Base-by-base conservation (phyloP, 2,797 vertebrate genomes). In the Furcifer pardalis region DNA sequence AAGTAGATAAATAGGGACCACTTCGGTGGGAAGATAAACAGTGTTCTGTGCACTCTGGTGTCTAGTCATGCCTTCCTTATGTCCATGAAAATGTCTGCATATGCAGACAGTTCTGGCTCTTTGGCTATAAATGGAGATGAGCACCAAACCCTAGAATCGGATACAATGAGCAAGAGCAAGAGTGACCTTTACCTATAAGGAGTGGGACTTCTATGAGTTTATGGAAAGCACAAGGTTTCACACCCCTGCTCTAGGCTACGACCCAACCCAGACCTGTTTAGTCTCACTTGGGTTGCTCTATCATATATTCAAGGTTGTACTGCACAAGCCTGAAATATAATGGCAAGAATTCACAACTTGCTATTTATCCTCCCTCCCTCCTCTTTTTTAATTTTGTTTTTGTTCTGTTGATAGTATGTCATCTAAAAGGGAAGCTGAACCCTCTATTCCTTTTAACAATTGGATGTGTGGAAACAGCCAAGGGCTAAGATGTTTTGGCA, bases 381-480 rank as follows among this genome's bases (percentile, higher is more conserved):
- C 19, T 7, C 32, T 25, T 7, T n/a, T 30, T 35, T 42, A 35
- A 23, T 23, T 71, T 68, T 40, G 40, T 46, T 52, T 79, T 32
- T 79, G 59, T 60, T 75, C 15, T 75, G 37, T 56, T 75, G 21
- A 44, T 74, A 77, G 62, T 15, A 49, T 69, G 42, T 77, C n/a
- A 40, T 62, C 52, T 71, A 78, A 35, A 37, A 17, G 35, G 68
- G 3, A 37, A 72, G 71, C 71, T 75, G 89, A 74, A 73, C 44
- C 85, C 88, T 87, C 83, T 84, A 75, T 60, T 86, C 85, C 66
- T 77, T 90, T 37, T 82, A 78, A 71, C 83, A 89, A 78, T 37
- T 82, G 85, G 30, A 86, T 59, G 89, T 52, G 90, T 25, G 23
- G 79, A 94, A 91, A 37, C 76, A 49, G 83, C 77, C 85, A 85